phyloP scores from a whole-genome alignment of 2,797 vertebrate genomes.

The Dermochelys coriacea region DNA sequence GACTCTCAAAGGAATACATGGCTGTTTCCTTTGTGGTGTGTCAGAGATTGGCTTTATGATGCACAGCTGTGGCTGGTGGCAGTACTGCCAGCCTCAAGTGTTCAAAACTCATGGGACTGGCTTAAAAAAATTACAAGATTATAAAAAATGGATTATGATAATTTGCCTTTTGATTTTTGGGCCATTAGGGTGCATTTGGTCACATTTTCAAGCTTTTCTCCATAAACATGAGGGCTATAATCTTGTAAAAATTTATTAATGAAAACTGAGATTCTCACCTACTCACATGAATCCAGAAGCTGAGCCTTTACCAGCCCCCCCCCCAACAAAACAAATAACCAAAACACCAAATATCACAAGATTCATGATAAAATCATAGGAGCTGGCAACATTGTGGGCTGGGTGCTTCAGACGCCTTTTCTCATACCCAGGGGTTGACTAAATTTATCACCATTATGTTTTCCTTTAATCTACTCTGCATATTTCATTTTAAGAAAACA shows the following conservation, averaged over 20 bases:
- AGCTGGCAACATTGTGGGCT: neutral
- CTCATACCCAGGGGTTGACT: neutral
- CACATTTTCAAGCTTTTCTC: no score
- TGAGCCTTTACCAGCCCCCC: neutral
- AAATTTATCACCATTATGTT: neutral
- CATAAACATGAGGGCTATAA: no score
- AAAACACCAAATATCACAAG: neutral
- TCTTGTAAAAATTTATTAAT: no score
- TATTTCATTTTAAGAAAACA: neutral
- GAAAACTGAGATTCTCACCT: neutral
- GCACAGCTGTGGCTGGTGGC: no score
- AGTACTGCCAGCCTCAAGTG: no score
- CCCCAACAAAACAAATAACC: neutral
- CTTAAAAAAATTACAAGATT: no score
- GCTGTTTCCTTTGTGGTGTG: no score
- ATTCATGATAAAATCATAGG: neutral
- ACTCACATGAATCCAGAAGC: neutral
- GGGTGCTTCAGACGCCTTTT: neutral
- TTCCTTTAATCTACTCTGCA: slow-evolving; percentile 23
- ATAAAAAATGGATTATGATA: no score
- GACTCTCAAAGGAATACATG: no score
- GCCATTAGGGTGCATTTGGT: no score
- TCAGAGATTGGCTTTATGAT: no score
- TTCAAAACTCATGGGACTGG: neutral
- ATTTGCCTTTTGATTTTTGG: no score